phyloP scores from a whole-genome alignment of 2,888 invertebrate genomes.

The Xestoiulus laeticollis region DNA sequence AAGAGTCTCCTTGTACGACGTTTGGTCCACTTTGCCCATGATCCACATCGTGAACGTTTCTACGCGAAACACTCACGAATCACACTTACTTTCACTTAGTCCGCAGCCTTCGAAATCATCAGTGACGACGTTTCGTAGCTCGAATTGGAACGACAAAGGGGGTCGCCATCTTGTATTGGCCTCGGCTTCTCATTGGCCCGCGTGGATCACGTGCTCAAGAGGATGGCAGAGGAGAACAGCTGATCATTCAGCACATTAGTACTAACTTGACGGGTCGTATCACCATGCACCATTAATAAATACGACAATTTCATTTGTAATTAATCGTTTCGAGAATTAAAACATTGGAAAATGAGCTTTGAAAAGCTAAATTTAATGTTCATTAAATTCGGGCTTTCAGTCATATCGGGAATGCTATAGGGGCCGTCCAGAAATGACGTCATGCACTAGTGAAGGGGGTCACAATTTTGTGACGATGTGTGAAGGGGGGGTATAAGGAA shows the following conservation, averaged over 20 bases:
- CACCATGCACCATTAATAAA: too few relatives aligned
- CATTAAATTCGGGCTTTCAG: too few relatives aligned
- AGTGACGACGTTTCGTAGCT: background rate
- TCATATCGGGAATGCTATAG: too few relatives aligned
- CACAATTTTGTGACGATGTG: too few relatives aligned
- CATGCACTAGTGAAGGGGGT: too few relatives aligned
- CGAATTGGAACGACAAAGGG: background rate
- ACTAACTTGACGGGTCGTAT: background rate
- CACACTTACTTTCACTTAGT: background rate
- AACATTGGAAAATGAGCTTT: too few relatives aligned
- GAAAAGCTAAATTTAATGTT: too few relatives aligned
- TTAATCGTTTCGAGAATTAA: too few relatives aligned
- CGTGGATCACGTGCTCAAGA: background rate
- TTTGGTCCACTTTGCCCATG: constrained; percentile 59
- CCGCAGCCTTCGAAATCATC: background rate
- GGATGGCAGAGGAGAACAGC: background rate
- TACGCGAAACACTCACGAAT: background rate
- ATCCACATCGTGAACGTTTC: background rate
- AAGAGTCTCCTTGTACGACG: constrained; percentile 65
- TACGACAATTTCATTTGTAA: too few relatives aligned
- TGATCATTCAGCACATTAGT: background rate
- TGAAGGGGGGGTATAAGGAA: too few relatives aligned
- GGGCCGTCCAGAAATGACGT: too few relatives aligned
- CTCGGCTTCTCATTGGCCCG: background rate
- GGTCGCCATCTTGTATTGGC: background rate